phyloP scores from a whole-genome alignment of 2,797 vertebrate species.

The Telmatherina bonti region DNA sequence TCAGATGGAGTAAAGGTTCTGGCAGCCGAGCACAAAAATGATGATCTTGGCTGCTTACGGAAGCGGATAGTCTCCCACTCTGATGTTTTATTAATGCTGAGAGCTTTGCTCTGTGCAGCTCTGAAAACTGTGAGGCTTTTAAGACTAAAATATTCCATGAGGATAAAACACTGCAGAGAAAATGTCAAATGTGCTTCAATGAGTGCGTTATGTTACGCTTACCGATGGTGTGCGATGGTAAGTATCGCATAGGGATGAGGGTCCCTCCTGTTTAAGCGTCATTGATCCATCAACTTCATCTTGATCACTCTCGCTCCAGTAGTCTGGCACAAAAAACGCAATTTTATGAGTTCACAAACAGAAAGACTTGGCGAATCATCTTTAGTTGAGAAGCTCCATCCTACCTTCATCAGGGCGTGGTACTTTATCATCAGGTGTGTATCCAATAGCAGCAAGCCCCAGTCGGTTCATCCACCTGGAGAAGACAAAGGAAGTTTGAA shows the following conservation, averaged over 20 bases:
- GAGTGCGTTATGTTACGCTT: slow-evolving; percentile 60
- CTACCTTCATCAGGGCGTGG: slow-evolving; percentile 90
- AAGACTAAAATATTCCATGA: slow-evolving; percentile 69
- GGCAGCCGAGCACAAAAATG: slow-evolving; percentile 49
- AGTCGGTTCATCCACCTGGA: slow-evolving; percentile 91
- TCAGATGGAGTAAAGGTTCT: slow-evolving; percentile 32
- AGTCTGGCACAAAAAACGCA: slow-evolving; percentile 81
- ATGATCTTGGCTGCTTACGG: slow-evolving; percentile 56
- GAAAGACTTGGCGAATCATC: not conserved
- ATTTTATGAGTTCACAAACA: slow-evolving; percentile 13
- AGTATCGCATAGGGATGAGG: slow-evolving; percentile 85
- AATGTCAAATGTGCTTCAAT: slow-evolving; percentile 15
- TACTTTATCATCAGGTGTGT: slow-evolving; percentile 91
- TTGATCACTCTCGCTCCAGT: slow-evolving; percentile 94
- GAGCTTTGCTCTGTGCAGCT: slow-evolving; percentile 55
- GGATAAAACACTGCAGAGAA: slow-evolving; percentile 54
- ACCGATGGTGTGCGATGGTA: slow-evolving; percentile 90
- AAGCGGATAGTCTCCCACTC: slow-evolving; percentile 60
- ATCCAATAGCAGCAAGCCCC: slow-evolving; percentile 89
- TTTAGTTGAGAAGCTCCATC: not conserved
- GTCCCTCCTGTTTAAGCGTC: slow-evolving; percentile 90
- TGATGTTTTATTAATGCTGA: slow-evolving; percentile 79
- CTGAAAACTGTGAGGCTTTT: slow-evolving; percentile 62
- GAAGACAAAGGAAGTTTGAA: slow-evolving; percentile 24
- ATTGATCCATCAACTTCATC: slow-evolving; percentile 89